A percentile compares a stretch with the other conserved stretches of the same genome.
phyloP scores from a whole-genome alignment of 30 jellyfish, hydroid and myxozoan genomes.

The Pelagia noctiluca region DNA sequence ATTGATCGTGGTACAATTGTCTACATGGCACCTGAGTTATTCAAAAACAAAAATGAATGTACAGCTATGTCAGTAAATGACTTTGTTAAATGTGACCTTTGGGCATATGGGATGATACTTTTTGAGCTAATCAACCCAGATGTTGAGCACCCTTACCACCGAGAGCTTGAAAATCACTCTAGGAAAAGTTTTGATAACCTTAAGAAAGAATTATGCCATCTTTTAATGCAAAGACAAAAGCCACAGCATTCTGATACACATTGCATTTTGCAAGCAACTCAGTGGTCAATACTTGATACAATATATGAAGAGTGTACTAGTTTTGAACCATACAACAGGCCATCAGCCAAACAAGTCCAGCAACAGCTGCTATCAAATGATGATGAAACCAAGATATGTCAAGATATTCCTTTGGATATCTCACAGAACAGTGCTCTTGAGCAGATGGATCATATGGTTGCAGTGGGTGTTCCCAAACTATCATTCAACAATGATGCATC shows the following conservation, averaged over 20 bases:
- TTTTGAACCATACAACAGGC: too few relatives aligned
- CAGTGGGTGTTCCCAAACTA: too few relatives aligned
- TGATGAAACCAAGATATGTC: too few relatives aligned
- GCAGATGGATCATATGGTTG: too few relatives aligned
- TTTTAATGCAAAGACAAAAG: background rate
- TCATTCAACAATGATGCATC: too few relatives aligned
- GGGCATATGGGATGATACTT: constrained; percentile 4
- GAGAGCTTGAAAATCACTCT: background rate
- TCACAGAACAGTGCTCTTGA: too few relatives aligned
- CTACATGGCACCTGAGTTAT: constrained; percentile 18
- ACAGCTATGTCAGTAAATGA: background rate
- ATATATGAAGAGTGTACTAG: too few relatives aligned
- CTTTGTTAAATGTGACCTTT: background rate
- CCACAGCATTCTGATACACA: background rate
- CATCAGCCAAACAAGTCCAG: too few relatives aligned
- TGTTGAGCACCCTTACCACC: background rate
- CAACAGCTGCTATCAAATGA: too few relatives aligned
- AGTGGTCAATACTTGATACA: background rate
- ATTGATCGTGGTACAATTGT: constrained; percentile 7
- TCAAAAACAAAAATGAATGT: background rate
- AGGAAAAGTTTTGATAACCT: too few relatives aligned
- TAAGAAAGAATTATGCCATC: background rate
- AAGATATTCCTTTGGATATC: too few relatives aligned
- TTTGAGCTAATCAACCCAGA: background rate
- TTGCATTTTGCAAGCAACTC: background rate